Conservation (phyloP, 2,888 invertebrate genomes). For the Nyleta sp. region DNA sequence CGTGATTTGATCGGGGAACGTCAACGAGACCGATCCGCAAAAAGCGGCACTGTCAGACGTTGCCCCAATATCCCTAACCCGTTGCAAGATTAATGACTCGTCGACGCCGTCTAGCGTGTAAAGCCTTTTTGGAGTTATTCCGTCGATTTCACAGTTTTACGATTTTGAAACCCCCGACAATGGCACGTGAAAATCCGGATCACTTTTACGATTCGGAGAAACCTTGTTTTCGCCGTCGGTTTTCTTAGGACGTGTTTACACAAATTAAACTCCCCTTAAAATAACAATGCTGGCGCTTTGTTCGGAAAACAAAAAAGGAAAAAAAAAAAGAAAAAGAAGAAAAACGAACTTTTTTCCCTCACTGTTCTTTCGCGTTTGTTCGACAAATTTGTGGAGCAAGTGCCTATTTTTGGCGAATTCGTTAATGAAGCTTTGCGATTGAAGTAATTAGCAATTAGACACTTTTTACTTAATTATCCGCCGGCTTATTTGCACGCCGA, state of each 20-base stretch:
- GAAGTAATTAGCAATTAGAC: slow-evolving; percentile 57
- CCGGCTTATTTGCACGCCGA: slow-evolving; percentile 53
- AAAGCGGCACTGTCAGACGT: slow-evolving; percentile 51
- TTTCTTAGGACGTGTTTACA: slow-evolving; percentile 45
- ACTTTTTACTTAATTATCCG: slow-evolving; percentile 40
- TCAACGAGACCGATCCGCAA: slow-evolving; percentile 50
- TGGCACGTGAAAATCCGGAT: slow-evolving; percentile 47
- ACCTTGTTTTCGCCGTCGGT: slow-evolving; percentile 33
- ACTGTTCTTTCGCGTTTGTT: not conserved
- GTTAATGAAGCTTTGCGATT: slow-evolving; percentile 17
- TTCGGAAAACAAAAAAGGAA: no score
- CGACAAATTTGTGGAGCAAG: no score
- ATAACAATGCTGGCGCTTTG: slow-evolving; percentile 34
- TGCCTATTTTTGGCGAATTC: no score
- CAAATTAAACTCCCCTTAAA: slow-evolving; percentile 37
- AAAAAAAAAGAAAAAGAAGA: slow-evolving; percentile 1
- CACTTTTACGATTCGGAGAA: slow-evolving; percentile 43
- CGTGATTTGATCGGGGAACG: slow-evolving; percentile 51
- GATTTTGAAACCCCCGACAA: slow-evolving; percentile 44
- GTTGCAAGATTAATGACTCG: slow-evolving; percentile 61
- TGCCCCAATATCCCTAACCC: slow-evolving; percentile 59
- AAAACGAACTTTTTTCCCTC: not conserved
- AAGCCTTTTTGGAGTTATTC: slow-evolving; percentile 51
- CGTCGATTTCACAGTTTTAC: slow-evolving; percentile 56
- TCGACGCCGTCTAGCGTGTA: slow-evolving; percentile 61